phyloP scores from a whole-genome alignment of 2,113 vertebrate genomes.

The Silurus asotus region DNA sequence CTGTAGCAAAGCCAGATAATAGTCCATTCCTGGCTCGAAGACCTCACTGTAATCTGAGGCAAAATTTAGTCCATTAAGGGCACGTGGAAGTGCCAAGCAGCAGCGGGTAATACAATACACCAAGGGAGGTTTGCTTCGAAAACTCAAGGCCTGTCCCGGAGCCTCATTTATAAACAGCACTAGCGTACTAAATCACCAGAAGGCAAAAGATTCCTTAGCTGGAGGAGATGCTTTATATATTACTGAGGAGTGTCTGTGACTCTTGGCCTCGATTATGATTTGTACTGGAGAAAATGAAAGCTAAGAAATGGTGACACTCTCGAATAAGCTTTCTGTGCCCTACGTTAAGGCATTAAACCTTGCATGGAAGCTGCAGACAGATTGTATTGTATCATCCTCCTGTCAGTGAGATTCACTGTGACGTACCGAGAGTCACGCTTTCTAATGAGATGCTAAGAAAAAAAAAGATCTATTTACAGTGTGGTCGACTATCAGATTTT shows the following conservation, averaged over 20 bases:
- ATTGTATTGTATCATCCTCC: neutral
- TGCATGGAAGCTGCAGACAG: neutral
- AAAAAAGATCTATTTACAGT: neutral
- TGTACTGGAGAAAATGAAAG: neutral
- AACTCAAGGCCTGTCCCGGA: neutral
- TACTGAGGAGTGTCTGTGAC: neutral
- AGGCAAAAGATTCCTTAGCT: conserved; percentile 1
- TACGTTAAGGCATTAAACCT: neutral
- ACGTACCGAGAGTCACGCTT: neutral
- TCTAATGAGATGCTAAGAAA: neutral
- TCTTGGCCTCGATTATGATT: neutral
- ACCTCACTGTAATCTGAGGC: conserved; percentile 23
- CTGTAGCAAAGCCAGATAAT: conserved; percentile 1
- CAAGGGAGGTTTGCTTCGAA: neutral
- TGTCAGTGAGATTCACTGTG: neutral
- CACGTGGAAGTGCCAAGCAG: neutral
- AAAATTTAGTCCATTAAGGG: conserved; percentile 21
- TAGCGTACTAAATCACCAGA: neutral
- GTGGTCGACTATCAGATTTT: neutral
- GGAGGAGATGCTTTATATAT: neutral
- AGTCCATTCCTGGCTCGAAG: conserved; percentile 17
- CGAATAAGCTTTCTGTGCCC: neutral
- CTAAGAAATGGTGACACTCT: neutral
- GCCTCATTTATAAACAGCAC: conserved; percentile 19
- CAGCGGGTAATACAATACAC: neutral